Percentiles rank a stretch among this genome's conserved stretches.
Conservation (phyloP, 2,888 invertebrate genomes). For the Glaucopsyche alexis region DNA sequence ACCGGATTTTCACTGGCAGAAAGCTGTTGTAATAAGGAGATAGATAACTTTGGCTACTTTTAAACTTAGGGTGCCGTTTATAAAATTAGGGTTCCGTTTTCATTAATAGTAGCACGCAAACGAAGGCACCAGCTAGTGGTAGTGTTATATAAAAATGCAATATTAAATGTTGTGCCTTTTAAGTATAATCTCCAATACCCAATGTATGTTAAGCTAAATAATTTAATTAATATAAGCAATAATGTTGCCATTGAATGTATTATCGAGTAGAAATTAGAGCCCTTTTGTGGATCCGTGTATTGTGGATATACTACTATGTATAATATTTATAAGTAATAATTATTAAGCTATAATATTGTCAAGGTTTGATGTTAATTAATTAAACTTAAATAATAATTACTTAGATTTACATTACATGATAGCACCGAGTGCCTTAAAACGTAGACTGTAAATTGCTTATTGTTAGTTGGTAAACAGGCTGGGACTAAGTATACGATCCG, state of each 20-base stretch:
- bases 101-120: too few relatives aligned
- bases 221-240: slow-evolving; percentile 12
- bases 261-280: slow-evolving; percentile 20
- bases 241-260: slow-evolving; percentile 20
- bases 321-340: too few relatives aligned
- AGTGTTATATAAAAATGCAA: too few relatives aligned
- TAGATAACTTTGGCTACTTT: too few relatives aligned
- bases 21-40: too few relatives aligned
- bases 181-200: background rate
- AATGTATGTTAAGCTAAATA: background rate
- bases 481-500: too few relatives aligned
- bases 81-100: too few relatives aligned
- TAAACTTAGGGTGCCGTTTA: too few relatives aligned
- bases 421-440: slow-evolving; percentile 74
- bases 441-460: slow-evolving; percentile 63
- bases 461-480: slow-evolving; percentile 10
- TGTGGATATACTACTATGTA: background rate
- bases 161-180: too few relatives aligned
- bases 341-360: too few relatives aligned
- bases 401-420: slow-evolving; percentile 38
- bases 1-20: too few relatives aligned
- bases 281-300: background rate
- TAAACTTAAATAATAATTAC: background rate
- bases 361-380: background rate
- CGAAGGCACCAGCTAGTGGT: too few relatives aligned